These are phyloP conservation scores for Rhagonycha lutea DNA, from an alignment of 2,888 invertebrate species.

Conservation along the genomic window DNA sequence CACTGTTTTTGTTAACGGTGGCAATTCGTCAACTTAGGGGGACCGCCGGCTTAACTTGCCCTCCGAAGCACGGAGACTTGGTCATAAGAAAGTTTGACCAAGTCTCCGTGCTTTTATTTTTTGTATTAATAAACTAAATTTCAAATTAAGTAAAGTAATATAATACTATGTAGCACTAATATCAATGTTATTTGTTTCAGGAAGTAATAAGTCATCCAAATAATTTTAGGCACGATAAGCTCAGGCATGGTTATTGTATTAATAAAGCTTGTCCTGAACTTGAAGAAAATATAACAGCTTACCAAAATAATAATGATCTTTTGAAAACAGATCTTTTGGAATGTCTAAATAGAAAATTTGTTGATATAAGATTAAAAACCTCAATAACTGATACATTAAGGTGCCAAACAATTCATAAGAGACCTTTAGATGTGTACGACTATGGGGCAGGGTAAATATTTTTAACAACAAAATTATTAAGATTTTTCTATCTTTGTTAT, in stretches of 20 bases:
- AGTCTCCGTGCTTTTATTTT: no score
- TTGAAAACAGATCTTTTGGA: constrained; percentile 25
- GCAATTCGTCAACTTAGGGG: no score
- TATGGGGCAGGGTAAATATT: constrained; percentile 37
- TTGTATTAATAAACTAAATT: no score
- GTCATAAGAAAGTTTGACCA: no score
- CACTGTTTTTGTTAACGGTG: no score
- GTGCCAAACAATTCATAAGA: constrained; percentile 37
- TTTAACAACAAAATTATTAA: neutral
- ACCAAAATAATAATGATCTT: constrained; percentile 1
- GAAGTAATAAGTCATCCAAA: constrained; percentile 36
- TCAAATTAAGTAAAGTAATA: no score
- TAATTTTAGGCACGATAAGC: constrained; percentile 44
- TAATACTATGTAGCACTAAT: no score
- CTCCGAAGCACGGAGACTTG: no score
- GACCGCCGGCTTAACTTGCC: no score
- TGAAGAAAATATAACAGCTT: constrained; percentile 13
- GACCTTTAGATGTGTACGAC: constrained; percentile 38
- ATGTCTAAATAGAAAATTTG: constrained; percentile 40
- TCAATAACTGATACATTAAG: constrained; percentile 31
- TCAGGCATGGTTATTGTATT: constrained; percentile 45
- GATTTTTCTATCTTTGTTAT: neutral
- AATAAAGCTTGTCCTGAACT: constrained; percentile 35
- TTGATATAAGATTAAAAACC: constrained; percentile 35
- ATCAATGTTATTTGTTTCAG: constrained; percentile 33